Base-by-base conservation (phyloP, 1,140 invertebrate genomes). In the Nautilus pompilius region DNA sequence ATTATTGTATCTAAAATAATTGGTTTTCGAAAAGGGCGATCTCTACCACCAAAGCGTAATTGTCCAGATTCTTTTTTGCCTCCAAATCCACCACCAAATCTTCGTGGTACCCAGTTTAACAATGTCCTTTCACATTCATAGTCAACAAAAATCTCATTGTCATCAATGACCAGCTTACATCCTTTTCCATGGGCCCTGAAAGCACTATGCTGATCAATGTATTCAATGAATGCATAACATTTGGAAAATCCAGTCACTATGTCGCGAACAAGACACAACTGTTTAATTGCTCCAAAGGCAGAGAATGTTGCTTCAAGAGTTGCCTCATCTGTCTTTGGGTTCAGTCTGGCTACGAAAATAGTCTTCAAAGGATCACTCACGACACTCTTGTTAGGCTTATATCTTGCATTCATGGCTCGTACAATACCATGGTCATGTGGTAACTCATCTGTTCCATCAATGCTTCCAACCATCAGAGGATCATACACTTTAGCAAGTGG, bases 21-120 rank as follows among this genome's bases (percentile, higher is more conserved):
- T n/a, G 78, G 79, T 63, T 72, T 79, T 60, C 73, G 66, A 67
- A 84, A 94, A 0, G 90, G 91, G 73, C 91, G 84, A 55, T 90
- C 88, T 72, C 85, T 85, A 28, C 93, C 89, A 6, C 93, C 93
- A 86, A 95, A 96, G 65, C 93, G 83, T 20, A 95, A 81, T 73
- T 96, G 93, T 0, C 93, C 93, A 3, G 92, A 92, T 80, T 93
- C 90, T 72, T 92, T 95, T 68, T 87, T 88, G 1, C 93, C 93
- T 13, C 92, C 91, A 76, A 94, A 90, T 20, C 93, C 93, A 49
- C 93, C 93, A 29, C 93, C 93, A 8, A 95, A 80, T 76, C 93
- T 83, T 69, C 93, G 84, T 5, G 93, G 93, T 77, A 90, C 88
- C 93, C 93, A 96, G 5, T 91, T 90, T 67, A 87, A 86, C 65